Evolutionary conservation across 2,888 invertebrate genomes (phyloP), one percentile per base, ranked within the genome.

Genomic region (Megaustenia siamemsis): DNA sequence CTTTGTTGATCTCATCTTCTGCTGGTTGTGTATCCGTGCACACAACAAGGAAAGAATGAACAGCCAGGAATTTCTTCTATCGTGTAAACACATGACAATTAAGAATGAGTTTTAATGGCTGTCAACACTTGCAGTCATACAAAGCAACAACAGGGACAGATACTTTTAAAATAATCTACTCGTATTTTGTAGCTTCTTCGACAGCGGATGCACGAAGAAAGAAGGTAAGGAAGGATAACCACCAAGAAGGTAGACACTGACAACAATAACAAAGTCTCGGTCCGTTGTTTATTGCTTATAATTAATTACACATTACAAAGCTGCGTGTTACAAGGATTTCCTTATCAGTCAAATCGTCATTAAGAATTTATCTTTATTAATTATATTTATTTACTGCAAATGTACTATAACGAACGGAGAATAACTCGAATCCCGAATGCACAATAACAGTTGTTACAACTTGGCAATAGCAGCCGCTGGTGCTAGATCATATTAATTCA

Each of bases 121-220:
- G 97, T 94, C 95, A 96, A 94, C 97, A 97, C 95, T 95, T 97
- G 93, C 96, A 95, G 94, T 96, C 96, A 95, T 96, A 96, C 95
- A 97, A 97, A 95, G 96, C 96, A 92, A 95, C 96, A 80, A 96
- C 96, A 94, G 97, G 97, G 90, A 95, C 96, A 88, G 95, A 96
- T 93, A 96, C 96, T 76, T 96, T 96, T 94, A 96, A 95, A 95
- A 95, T 97, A 91, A 96, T 98, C 91, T 97, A 97, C 95, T 96
- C 96, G 88, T 97, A 96, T 95, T 97, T 98, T 94, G 92, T 94
- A 78, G 96, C 97, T 88, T 96, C 97, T 94, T 96, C 97, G 84
- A 96, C 97, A 87, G 95, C 95, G 90, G 97, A 97, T 94, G 96
- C 97, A 89, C 96, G 97, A 91, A 96, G 96, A 94, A 96, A 96